Evolutionary conservation across 2,797 vertebrate genomes (phyloP).

Genomic region (Melopsittacus undulatus): DNA sequence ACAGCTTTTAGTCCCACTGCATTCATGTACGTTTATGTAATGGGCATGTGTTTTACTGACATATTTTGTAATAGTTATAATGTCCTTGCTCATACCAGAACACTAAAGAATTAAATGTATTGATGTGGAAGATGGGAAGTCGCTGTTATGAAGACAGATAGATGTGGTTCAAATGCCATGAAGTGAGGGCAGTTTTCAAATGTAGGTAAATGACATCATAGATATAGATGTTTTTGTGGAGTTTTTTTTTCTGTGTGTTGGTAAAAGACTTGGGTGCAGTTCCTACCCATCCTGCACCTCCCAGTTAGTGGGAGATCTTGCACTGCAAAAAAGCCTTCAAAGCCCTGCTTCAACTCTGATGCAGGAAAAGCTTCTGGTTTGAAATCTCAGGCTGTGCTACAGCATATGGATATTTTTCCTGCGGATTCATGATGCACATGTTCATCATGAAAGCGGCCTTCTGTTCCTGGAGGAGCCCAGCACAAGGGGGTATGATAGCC

Average conservation of each 20-base stretch:
- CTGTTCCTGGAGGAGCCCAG: background rate
- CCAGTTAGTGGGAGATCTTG: background rate
- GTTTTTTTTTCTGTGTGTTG: background rate
- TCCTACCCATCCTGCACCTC: background rate
- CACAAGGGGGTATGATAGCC: rapidly evolving
- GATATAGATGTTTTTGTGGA: background rate
- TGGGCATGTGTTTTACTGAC: background rate
- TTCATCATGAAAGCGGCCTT: background rate
- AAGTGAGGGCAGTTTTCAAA: background rate
- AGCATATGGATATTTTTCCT: background rate
- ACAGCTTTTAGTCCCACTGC: background rate
- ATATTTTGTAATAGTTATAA: background rate
- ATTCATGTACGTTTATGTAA: slow-evolving; percentile 8
- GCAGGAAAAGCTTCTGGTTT: background rate
- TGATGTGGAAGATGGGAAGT: background rate
- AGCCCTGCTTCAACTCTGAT: background rate
- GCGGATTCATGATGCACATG: background rate
- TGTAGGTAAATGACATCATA: background rate
- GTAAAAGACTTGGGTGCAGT: background rate
- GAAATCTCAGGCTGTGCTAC: background rate
- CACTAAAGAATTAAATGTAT: background rate
- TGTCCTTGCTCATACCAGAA: background rate
- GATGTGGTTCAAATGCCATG: background rate
- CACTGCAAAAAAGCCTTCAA: background rate
- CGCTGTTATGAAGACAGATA: background rate